Evolutionary conservation across 1,140 invertebrate species (phyloP), one percentile per base, ranked within the genome.

Genomic region (Caenorhabditis tropicalis): DNA sequence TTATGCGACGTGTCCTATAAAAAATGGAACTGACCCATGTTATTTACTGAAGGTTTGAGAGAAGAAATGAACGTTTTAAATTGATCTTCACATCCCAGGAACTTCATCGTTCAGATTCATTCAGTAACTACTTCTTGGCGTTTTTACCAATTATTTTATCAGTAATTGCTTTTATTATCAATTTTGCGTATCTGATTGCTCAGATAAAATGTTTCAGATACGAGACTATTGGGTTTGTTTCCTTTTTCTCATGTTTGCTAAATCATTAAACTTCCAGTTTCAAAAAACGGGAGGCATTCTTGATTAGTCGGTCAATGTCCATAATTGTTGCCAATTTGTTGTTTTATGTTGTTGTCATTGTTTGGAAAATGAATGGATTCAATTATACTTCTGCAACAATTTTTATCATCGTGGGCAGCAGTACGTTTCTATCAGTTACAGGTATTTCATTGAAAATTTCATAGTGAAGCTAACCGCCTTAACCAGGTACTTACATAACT

Each of bases 31-130:
- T 10, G 79, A 81, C 53, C 79, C 79, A 27, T 81, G 79, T 24
- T 53, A 51, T 31, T 31, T 81, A 15, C 39, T 81, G 21, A 81
- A 58, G 79, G 79, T 81, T 24, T 36, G 19, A 12, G 5, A 19
- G 2, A 2, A 33, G 36, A 33, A 2, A 7, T 65, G 31, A 15
- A 7, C 16, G 6, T 27, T 16, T 6, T 27, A 12, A 24, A 0
- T 43, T 16, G 7, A 74, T 12, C 5, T 74, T 16, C 24, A 10
- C 29, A 24, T 58, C 86, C 43, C 70, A 88, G 88, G 84, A 87
- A 51, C 79, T 88, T 27, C 88, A 88, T 81, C 81, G 49, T 15
- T 87, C 88, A 16, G 89, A 88, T 53, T 81, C 86, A n/a, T 88
- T 88, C 53, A 87, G 88, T 12, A 48, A 79, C 15, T 83, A 83